Conservation (phyloP, 1,140 invertebrate genomes). For the Agrilus planipennis region DNA sequence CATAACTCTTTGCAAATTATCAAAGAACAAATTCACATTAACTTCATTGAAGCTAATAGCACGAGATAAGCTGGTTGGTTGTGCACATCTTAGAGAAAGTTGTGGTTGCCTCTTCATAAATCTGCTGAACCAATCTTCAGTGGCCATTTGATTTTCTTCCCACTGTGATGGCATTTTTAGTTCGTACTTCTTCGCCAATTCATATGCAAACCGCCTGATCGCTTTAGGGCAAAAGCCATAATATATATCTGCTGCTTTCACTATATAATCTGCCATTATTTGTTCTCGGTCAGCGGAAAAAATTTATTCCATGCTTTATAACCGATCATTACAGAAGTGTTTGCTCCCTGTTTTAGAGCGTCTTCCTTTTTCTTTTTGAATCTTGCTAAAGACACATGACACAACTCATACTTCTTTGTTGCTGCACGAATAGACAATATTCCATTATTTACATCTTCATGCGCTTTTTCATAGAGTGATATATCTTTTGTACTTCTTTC, state of each 20-base stretch:
- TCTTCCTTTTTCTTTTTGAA: slow-evolving; percentile 14
- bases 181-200: slow-evolving; percentile 28
- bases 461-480: neutral
- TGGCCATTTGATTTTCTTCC: slow-evolving; percentile 27
- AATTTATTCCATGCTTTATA: slow-evolving; percentile 1
- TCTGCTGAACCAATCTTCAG: slow-evolving; percentile 34
- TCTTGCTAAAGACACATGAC: slow-evolving; percentile 3
- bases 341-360: neutral
- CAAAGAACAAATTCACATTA: slow-evolving; percentile 30
- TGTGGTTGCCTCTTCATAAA: slow-evolving; percentile 35
- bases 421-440: neutral
- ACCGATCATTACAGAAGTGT: neutral
- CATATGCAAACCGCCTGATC: slow-evolving; percentile 30
- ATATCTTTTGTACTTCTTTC: neutral
- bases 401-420: slow-evolving; percentile 4
- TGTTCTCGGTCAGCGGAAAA: neutral
- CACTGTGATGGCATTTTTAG: slow-evolving; percentile 27
- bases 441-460: neutral
- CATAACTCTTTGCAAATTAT: slow-evolving; percentile 29
- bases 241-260: slow-evolving; percentile 14
- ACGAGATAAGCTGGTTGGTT: slow-evolving; percentile 35
- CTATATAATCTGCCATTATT: neutral
- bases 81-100: slow-evolving; percentile 32
- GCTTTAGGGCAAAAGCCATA: slow-evolving; percentile 18
- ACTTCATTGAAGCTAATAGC: slow-evolving; percentile 38